phyloP scores from a whole-genome alignment of 2,113 vertebrate genomes.

The Ondatra zibethicus region DNA sequence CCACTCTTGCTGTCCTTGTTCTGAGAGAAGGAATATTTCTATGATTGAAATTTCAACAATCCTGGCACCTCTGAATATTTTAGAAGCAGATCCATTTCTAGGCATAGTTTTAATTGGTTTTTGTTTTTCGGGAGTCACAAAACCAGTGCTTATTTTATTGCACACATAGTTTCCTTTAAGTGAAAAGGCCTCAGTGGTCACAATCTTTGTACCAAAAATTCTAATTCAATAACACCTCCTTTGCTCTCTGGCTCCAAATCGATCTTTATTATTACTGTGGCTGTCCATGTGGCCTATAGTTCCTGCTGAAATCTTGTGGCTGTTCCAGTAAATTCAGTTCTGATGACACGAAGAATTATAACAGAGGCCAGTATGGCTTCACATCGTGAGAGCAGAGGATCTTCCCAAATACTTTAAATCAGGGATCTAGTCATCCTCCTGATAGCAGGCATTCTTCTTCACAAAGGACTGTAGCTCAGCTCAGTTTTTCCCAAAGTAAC shows the following conservation, averaged over 20 bases:
- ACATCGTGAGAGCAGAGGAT: slow-evolving; percentile 66
- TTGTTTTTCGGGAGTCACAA: not conserved
- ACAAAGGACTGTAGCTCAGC: slow-evolving; percentile 68
- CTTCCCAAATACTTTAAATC: slow-evolving; percentile 69
- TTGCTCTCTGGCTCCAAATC: slow-evolving; percentile 32
- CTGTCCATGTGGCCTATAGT: slow-evolving; percentile 48
- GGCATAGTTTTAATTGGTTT: not conserved
- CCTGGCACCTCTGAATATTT: not conserved
- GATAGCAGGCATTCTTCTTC: slow-evolving; percentile 63
- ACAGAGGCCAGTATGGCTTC: slow-evolving; percentile 76
- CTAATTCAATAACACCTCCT: not conserved
- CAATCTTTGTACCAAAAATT: not conserved
- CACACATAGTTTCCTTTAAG: not conserved
- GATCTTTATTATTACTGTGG: slow-evolving; percentile 48
- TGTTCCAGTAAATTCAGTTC: slow-evolving; percentile 74
- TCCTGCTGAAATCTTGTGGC: slow-evolving; percentile 35
- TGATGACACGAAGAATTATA: slow-evolving; percentile 77
- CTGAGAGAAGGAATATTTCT: not conserved
- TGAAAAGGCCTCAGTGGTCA: not conserved
- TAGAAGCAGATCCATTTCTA: not conserved
- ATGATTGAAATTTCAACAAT: not conserved
- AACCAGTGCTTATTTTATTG: not conserved
- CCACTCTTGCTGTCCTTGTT: not conserved
- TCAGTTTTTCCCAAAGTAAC: slow-evolving; percentile 80
- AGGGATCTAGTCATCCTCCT: slow-evolving; percentile 61